A percentile compares a stretch with the other conserved stretches of the same genome.
Conservation (phyloP, 2,888 invertebrate species). For the Petrolisthes manimaculis region DNA sequence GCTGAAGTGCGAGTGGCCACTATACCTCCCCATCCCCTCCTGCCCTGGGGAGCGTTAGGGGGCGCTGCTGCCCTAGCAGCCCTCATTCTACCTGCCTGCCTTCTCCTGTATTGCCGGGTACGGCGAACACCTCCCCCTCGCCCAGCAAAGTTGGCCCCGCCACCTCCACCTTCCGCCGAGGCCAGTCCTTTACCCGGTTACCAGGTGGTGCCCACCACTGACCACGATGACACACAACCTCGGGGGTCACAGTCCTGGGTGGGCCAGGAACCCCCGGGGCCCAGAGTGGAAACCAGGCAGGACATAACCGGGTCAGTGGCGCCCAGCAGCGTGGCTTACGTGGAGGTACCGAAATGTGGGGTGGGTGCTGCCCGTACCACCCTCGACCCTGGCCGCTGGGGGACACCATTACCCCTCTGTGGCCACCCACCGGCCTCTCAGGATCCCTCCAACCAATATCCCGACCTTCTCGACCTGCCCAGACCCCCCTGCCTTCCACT, state of each 20-base stretch:
- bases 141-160: constrained; percentile 25
- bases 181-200: constrained; percentile 41
- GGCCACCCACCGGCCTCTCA: constrained; percentile 35
- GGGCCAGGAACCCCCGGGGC: not conserved
- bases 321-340: constrained; percentile 56
- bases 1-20: constrained; percentile 47
- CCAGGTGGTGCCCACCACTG: constrained; percentile 49
- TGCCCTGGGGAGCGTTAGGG: constrained; percentile 57
- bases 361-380: constrained; percentile 34
- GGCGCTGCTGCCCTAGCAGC: constrained; percentile 46
- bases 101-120: constrained; percentile 41
- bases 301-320: constrained; percentile 14
- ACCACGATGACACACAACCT: constrained; percentile 29
- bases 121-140: constrained; percentile 23
- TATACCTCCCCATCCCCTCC: constrained; percentile 37
- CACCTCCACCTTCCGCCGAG: constrained; percentile 34
- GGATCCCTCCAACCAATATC: constrained; percentile 44
- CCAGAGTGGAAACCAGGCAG: constrained; percentile 1
- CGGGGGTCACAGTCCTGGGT: not conserved
- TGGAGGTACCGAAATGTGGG: constrained; percentile 61
- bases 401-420: constrained; percentile 29
- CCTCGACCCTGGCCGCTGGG: constrained; percentile 39
- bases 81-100: constrained; percentile 34
- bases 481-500: constrained; percentile 24
- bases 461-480: constrained; percentile 62